phyloP scores from a whole-genome alignment of 1,140 invertebrate genomes.

The Drosophila busckii region DNA sequence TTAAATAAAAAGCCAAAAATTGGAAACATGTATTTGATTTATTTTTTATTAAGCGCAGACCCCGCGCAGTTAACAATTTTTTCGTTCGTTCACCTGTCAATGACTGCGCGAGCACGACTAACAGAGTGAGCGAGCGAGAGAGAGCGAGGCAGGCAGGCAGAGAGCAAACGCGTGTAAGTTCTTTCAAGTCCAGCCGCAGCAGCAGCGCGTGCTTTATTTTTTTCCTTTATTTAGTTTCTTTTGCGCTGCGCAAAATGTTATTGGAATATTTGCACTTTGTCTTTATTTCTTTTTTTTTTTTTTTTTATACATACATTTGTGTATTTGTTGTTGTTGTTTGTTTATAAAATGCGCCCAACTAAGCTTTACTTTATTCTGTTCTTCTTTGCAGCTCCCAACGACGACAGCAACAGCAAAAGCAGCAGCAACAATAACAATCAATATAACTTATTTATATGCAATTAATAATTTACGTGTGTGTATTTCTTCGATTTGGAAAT shows the following conservation, averaged over 20 bases:
- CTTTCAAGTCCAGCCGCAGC: constrained; percentile 8
- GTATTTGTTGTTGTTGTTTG: not conserved
- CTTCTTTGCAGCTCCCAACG: constrained; percentile 26
- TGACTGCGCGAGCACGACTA: not conserved
- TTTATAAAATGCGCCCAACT: constrained; percentile 30
- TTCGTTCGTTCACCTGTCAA: constrained; percentile 39
- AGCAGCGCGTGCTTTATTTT: constrained; percentile 37
- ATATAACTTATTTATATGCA: constrained; percentile 1
- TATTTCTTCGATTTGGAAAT: constrained; percentile 5
- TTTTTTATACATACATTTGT: not conserved
- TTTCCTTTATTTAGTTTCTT: constrained; percentile 39
- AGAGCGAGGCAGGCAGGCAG: not conserved
- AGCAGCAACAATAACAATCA: constrained; percentile 7
- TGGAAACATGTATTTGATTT: too few relatives aligned
- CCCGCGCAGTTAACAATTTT: too few relatives aligned
- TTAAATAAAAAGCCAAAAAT: too few relatives aligned
- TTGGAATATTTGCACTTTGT: constrained; percentile 33
- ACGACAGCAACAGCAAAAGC: constrained; percentile 12
- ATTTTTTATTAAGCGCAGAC: too few relatives aligned
- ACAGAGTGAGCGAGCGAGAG: not conserved
- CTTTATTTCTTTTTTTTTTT: constrained; percentile 9
- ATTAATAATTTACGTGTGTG: constrained; percentile 1
- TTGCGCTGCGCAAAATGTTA: constrained; percentile 30
- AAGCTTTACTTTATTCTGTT: constrained; percentile 37
- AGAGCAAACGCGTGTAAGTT: not conserved